Evolutionary conservation across 2,797 vertebrate genomes (phyloP).

Genomic region (Microtus agrestis): DNA sequence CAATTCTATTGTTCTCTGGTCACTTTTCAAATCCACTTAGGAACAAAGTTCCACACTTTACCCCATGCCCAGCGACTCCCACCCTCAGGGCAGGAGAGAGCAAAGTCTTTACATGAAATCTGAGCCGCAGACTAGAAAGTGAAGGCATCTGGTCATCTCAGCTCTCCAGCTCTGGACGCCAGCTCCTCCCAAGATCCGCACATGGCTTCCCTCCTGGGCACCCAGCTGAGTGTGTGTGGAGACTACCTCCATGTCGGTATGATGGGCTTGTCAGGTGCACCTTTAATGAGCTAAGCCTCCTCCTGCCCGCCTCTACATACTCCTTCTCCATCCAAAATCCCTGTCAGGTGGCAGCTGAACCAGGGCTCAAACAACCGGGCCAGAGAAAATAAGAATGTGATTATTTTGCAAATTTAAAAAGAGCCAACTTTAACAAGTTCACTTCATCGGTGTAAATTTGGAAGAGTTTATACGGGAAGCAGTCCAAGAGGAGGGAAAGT

Average conservation of each 20-base stretch:
- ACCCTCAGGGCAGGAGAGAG: neutral
- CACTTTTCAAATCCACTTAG: neutral
- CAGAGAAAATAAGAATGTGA: neutral
- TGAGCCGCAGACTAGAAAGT: neutral
- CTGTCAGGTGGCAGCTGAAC: neutral
- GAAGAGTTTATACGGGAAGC: neutral
- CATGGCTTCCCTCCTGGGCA: neutral
- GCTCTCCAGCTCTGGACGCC: neutral
- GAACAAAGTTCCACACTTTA: neutral
- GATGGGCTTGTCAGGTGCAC: too few relatives aligned
- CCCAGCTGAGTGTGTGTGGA: neutral
- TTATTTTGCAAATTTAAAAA: constrained; percentile 7
- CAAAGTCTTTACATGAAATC: neutral
- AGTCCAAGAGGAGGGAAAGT: neutral
- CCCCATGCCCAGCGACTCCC: neutral
- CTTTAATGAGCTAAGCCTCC: neutral
- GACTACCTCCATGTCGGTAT: too few relatives aligned
- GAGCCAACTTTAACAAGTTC: neutral
- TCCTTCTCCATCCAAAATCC: neutral
- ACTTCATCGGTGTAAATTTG: neutral
- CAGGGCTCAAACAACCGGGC: neutral
- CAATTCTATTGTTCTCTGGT: neutral
- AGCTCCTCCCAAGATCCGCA: neutral
- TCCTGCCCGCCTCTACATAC: neutral
- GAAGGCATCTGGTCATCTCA: neutral